A percentile compares a stretch with the other conserved stretches of the same genome.
Evolutionary conservation across 2,797 vertebrate species (phyloP).

Genomic region (Sebastes glaucus): DNA sequence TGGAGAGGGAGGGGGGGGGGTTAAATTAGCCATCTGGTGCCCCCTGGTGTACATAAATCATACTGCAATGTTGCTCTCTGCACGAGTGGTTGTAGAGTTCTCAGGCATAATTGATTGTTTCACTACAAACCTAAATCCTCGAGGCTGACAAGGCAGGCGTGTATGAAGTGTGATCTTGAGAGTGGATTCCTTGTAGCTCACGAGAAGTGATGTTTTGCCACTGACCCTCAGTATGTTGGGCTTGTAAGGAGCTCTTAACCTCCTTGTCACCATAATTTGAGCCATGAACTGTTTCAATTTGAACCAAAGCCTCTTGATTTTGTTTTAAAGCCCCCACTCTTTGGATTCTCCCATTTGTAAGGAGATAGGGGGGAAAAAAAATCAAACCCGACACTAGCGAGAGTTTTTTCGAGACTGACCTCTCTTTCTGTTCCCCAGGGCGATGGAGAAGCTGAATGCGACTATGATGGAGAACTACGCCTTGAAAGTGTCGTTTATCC

Average conservation of each 20-base stretch:
- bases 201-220: neutral
- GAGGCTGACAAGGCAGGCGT: neutral
- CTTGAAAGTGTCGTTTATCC: constrained; percentile 97
- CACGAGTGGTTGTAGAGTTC: constrained; percentile 15
- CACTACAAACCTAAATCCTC: constrained; percentile 10
- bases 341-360: neutral
- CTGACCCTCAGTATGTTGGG: neutral
- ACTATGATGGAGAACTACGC: constrained; percentile 95
- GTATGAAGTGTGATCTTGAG: neutral
- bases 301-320: neutral
- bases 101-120: constrained; percentile 19
- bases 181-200: neutral
- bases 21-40: constrained; percentile 72
- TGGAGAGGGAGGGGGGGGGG: constrained; percentile 14
- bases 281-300: neutral
- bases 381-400: neutral
- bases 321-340: neutral
- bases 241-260: neutral
- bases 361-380: neutral
- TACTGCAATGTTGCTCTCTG: constrained; percentile 35
- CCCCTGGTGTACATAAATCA: constrained; percentile 73
- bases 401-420: neutral
- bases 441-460: constrained; percentile 97
- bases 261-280: neutral
- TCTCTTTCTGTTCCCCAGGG: constrained; percentile 77